A percentile compares a stretch with the other conserved stretches of the same genome.
Conservation (phyloP, 2,113 vertebrate genomes). For the Crocuta crocuta region DNA sequence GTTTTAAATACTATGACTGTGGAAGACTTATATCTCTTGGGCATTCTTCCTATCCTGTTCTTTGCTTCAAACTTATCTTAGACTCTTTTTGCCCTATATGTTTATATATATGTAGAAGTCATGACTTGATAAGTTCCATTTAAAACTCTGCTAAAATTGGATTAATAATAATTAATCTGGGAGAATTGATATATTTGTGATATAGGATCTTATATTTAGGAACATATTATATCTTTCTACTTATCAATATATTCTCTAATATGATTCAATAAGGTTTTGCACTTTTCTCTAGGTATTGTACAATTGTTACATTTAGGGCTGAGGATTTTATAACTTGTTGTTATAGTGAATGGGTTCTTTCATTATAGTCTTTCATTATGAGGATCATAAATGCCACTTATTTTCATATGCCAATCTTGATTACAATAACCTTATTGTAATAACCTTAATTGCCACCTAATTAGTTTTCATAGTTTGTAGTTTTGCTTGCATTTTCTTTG, state of each 20-base stretch:
- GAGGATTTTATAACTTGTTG: neutral
- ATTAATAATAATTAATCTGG: constrained; percentile 5
- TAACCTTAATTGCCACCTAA: neutral
- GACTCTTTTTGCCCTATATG: neutral
- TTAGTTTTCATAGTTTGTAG: neutral
- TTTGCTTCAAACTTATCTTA: neutral
- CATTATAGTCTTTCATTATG: neutral
- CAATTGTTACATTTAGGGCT: neutral
- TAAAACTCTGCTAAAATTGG: neutral
- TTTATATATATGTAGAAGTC: neutral
- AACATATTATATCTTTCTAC: neutral
- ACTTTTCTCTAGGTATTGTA: neutral
- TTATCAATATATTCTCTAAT: neutral
- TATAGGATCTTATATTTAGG: neutral
- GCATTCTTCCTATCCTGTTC: neutral
- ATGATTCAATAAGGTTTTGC: neutral
- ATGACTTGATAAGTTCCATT: neutral
- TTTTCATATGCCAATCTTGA: neutral
- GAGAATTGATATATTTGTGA: neutral
- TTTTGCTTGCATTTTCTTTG: neutral
- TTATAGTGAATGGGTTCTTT: neutral
- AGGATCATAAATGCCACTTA: neutral
- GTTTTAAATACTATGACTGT: neutral
- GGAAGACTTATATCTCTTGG: neutral
- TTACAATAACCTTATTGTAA: neutral